These are phyloP conservation scores for Microctonus aethiopoides DNA, from an alignment of 2,888 invertebrate species.

Conservation along the genomic window DNA sequence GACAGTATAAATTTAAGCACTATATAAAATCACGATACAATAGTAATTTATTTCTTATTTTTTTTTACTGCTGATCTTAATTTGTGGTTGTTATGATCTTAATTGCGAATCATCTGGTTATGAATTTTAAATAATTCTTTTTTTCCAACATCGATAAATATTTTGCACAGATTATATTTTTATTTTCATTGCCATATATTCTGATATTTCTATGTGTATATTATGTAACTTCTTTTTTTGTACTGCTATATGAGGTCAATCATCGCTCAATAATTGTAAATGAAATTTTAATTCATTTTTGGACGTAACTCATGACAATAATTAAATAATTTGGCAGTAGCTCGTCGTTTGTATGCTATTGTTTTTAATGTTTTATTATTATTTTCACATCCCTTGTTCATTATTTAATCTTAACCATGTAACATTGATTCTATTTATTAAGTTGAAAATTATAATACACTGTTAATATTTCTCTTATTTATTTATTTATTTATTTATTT, in stretches of 20 bases:
- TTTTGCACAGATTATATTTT: not conserved
- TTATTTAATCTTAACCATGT: not conserved
- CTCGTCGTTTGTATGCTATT: not conserved
- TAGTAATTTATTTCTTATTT: not conserved
- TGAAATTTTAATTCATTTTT: not conserved
- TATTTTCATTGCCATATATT: not conserved
- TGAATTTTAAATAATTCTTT: too few species aligned
- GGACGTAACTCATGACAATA: not conserved
- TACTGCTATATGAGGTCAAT: not conserved
- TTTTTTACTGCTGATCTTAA: not conserved
- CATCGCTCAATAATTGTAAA: slow-evolving; percentile 6
- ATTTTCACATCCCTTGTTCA: not conserved
- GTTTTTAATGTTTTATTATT: not conserved
- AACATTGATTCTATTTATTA: not conserved
- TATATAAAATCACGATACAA: slow-evolving; percentile 5
- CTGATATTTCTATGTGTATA: not conserved
- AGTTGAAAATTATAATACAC: not conserved
- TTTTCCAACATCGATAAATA: not conserved
- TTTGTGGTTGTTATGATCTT: not conserved
- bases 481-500: not conserved
- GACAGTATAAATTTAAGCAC: slow-evolving; percentile 5
- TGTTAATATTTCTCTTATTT: not conserved
- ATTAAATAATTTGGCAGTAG: slow-evolving; percentile 19
- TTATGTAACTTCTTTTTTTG: not conserved
- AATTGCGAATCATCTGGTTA: too few species aligned